Conservation (phyloP, 2,888 invertebrate genomes). For the Lepidochitona cinerea region DNA sequence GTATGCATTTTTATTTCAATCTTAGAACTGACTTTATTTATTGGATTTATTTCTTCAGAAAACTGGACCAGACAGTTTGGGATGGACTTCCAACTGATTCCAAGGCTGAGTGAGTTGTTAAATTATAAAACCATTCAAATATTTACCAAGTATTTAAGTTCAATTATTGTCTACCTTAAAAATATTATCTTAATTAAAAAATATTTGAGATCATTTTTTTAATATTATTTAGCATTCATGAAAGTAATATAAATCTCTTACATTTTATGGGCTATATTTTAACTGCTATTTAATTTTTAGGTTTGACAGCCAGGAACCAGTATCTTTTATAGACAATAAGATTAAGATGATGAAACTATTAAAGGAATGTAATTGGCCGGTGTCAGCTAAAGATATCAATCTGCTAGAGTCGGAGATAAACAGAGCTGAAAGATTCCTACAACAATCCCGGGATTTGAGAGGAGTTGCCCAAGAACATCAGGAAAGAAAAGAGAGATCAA, state of each 20-base stretch:
- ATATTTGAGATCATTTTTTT: too few relatives aligned
- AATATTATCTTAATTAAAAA: too few relatives aligned
- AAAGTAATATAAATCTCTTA: too few relatives aligned
- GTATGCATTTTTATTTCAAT: too few relatives aligned
- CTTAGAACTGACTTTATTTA: too few relatives aligned
- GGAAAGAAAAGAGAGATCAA: not conserved
- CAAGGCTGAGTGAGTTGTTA: slow-evolving; percentile 58
- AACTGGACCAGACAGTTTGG: slow-evolving; percentile 61
- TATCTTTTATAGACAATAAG: slow-evolving; percentile 56
- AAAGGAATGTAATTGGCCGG: slow-evolving; percentile 58
- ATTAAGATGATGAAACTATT: slow-evolving; percentile 50
- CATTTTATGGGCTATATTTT: not conserved
- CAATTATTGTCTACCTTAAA: too few relatives aligned
- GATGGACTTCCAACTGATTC: slow-evolving; percentile 52
- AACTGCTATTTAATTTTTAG: slow-evolving; percentile 26
- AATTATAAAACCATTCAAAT: too few relatives aligned
- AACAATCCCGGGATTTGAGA: slow-evolving; percentile 59
- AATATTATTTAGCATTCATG: too few relatives aligned
- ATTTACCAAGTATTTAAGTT: too few relatives aligned
- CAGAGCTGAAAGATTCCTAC: slow-evolving; percentile 54
- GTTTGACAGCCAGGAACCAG: slow-evolving; percentile 48
- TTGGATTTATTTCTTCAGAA: slow-evolving; percentile 39
- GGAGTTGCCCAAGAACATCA: slow-evolving; percentile 13
- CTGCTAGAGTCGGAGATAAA: slow-evolving; percentile 64
- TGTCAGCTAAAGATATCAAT: slow-evolving; percentile 54